Base-by-base conservation (phyloP, 1,140 invertebrate species). In the Bombus haemorrhoidalis region DNA sequence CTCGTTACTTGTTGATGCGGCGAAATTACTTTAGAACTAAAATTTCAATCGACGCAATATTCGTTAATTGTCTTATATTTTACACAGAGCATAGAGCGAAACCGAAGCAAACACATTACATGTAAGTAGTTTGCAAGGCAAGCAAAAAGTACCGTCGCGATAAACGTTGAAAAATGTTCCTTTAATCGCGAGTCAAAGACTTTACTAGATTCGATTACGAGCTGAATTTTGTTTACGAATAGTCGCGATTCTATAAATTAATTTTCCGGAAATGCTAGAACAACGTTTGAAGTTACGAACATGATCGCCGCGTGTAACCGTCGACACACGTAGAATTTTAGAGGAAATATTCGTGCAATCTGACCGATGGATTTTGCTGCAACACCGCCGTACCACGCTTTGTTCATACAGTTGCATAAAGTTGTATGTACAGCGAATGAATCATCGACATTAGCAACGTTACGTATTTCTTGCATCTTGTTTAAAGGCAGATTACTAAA, bases 351-450 rank as follows among this genome's bases (percentile, higher is more conserved):
- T 43, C 64, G 12, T 59, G 64, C 62, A 59, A 78, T 68, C 18
- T 34, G 47, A 57, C 74, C 47, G 9, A 69, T 78, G 43, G 10
- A 64, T 68, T 78, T 78, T 32, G 9, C 2, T 22, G 64, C 10
- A 37, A 34, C 25, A 32, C 57, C 57, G 59, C 3, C 3, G 10
- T n/a, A n/a, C 10, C 28, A 28, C 10, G 59, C 69, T 86, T 83
- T 83, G 79, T 75, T 89, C 83, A 72, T 59, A 62, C 76, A 69
- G 37, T 37, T 43, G 41, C 25, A 28, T 12, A 12, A 15, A 32
- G 32, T 37, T 34, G n/a, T 53, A 34, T 41, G 25, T 78, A 28
- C 37, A 43, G 34, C 28, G n/a, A 59, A 59, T 62, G 39, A 79
- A 79, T 84, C 39, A 22, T 32, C 34, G 59, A 79, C 78, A 62